These are phyloP conservation scores for Macaria notata DNA, from an alignment of 2,888 invertebrate species.

Conservation along the genomic window DNA sequence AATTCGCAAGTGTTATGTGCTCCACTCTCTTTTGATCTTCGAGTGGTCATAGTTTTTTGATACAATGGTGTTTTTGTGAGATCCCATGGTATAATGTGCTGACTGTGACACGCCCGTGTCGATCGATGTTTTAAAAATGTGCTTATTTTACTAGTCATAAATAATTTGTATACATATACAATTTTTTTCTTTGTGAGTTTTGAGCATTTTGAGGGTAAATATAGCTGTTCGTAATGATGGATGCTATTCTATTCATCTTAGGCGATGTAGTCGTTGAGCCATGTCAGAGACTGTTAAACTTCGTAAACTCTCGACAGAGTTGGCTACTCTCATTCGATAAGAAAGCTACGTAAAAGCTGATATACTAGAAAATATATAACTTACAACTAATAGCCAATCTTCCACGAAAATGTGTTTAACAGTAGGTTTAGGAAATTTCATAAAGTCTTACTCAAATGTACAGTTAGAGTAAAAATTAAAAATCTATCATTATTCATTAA, in stretches of 20 bases:
- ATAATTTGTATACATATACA: slow-evolving; percentile 61
- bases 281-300: no score
- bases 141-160: slow-evolving; percentile 78
- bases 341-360: no score
- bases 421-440: no score
- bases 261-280: background rate
- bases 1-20: slow-evolving; percentile 44
- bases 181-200: slow-evolving; percentile 17
- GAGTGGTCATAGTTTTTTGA: slow-evolving; percentile 59
- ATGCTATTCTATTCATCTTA: slow-evolving; percentile 5
- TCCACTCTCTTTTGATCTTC: slow-evolving; percentile 40
- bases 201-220: background rate
- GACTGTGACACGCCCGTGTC: slow-evolving; percentile 50
- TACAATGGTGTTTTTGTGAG: slow-evolving; percentile 56
- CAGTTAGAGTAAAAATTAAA: no score
- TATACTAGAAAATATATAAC: no score
- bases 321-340: no score
- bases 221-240: background rate
- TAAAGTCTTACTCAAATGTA: no score
- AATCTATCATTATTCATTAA: slow-evolving; percentile 3
- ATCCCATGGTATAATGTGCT: slow-evolving; percentile 57
- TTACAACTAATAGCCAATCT: no score
- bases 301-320: no score
- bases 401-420: no score
- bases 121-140: slow-evolving; percentile 59